Evolutionary conservation across 1,140 invertebrate genomes (phyloP).

Genomic region (Chironomus tepperi): DNA sequence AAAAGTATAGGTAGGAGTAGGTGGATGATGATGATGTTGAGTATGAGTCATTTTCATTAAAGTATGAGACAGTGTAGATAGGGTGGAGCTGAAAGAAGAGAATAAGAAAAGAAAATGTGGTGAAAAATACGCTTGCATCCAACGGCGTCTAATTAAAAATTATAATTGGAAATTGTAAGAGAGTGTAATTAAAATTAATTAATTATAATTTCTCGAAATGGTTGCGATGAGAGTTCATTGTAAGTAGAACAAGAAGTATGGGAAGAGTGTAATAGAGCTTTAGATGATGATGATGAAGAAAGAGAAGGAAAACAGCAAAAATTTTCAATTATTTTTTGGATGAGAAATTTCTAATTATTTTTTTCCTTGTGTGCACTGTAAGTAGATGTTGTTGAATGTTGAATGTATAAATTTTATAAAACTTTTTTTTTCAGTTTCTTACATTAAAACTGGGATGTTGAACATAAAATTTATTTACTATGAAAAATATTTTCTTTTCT

Average conservation of each 20-base stretch:
- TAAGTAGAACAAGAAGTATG: background rate
- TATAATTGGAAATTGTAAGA: constrained; percentile 19
- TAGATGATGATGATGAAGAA: background rate
- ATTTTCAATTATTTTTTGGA: constrained; percentile 14
- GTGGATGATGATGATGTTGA: too few relatives aligned
- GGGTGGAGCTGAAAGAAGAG: background rate
- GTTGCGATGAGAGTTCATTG: constrained; percentile 11
- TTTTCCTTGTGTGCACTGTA: constrained; percentile 6
- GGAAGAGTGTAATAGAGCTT: constrained; percentile 12
- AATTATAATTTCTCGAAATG: constrained; percentile 17
- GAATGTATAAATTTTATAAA: background rate
- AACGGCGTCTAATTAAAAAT: constrained; percentile 20
- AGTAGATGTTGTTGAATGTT: background rate
- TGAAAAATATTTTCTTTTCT: background rate
- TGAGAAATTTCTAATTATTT: constrained; percentile 18
- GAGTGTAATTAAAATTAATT: constrained; percentile 24
- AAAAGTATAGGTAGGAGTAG: background rate
- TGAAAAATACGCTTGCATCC: constrained; percentile 16
- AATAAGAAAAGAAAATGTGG: background rate
- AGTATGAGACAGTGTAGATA: too few relatives aligned
- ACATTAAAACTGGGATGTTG: background rate
- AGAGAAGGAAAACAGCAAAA: background rate
- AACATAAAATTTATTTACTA: constrained; percentile 15
- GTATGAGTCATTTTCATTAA: too few relatives aligned
- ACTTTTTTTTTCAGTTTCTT: too few relatives aligned